A percentile compares a stretch with the other conserved stretches of the same genome.
Evolutionary conservation across 2,113 vertebrate species (phyloP).

Genomic region (Steatornis caripensis): DNA sequence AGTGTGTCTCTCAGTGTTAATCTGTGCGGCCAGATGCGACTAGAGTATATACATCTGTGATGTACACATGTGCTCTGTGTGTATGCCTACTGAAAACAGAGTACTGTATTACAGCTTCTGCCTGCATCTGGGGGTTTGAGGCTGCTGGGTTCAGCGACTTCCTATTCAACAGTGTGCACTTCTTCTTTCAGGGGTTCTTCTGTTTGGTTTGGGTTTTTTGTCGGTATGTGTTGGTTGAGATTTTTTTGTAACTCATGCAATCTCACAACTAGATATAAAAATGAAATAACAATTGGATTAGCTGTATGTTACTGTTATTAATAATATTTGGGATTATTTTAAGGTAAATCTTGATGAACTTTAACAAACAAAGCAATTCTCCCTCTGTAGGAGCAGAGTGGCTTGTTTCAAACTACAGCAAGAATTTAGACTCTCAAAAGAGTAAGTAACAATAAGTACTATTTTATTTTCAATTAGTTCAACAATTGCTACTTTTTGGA

Average conservation of each 20-base stretch:
- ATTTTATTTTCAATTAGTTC: not conserved
- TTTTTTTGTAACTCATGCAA: not conserved
- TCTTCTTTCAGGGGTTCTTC: not conserved
- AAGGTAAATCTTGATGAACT: not conserved
- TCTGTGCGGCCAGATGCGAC: not conserved
- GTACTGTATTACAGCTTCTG: not conserved
- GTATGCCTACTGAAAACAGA: not conserved
- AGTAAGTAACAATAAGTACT: not conserved
- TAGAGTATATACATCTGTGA: not conserved
- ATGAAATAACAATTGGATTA: not conserved
- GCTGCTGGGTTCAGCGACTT: not conserved
- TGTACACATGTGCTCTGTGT: not conserved
- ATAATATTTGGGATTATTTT: not conserved
- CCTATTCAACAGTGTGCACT: fast-evolving
- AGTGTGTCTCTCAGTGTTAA: not conserved
- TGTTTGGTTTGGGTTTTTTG: not conserved
- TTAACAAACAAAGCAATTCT: not conserved
- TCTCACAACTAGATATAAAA: not conserved
- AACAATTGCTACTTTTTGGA: not conserved
- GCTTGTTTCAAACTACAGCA: not conserved
- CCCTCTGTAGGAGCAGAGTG: not conserved
- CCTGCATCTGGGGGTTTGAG: not conserved
- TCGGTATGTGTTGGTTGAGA: not conserved
- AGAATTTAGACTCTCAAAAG: not conserved
- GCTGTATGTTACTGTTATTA: not conserved